Percentiles rank a stretch among this genome's conserved stretches.
phyloP scores from a whole-genome alignment of 1,140 invertebrate genomes.

The Mesaphorura yosii region DNA sequence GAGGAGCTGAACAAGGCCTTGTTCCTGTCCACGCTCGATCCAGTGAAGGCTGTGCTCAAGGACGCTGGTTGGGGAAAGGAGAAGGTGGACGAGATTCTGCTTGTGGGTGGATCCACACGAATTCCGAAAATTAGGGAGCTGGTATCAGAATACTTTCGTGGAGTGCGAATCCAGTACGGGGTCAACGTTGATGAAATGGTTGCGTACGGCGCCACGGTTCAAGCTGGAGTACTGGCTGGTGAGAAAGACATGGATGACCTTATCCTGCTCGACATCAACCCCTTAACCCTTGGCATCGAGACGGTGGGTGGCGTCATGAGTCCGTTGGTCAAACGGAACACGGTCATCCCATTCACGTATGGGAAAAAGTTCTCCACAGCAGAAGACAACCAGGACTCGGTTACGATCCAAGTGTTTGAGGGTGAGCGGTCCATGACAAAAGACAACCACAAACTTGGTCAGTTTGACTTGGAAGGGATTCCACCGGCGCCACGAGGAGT shows the following conservation, averaged over 20 bases:
- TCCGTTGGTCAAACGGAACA: slow-evolving; percentile 93
- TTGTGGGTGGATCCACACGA: slow-evolving; percentile 1
- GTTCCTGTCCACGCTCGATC: slow-evolving; percentile 74
- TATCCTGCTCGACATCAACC: slow-evolving; percentile 94
- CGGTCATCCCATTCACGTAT: slow-evolving; percentile 97
- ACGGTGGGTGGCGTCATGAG: slow-evolving; percentile 99
- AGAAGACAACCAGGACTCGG: slow-evolving; percentile 95
- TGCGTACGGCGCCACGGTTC: slow-evolving; percentile 96
- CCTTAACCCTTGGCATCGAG: slow-evolving; percentile 96
- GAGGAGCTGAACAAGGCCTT: neutral
- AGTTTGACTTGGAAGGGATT: slow-evolving; percentile 96
- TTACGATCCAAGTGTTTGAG: slow-evolving; percentile 95
- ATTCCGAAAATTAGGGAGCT: slow-evolving; percentile 64
- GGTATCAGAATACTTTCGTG: slow-evolving; percentile 97
- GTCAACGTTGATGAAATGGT: slow-evolving; percentile 98
- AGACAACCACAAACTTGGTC: slow-evolving; percentile 92
- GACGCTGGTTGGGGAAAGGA: slow-evolving; percentile 98
- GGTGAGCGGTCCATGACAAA: slow-evolving; percentile 99
- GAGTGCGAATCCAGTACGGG: slow-evolving; percentile 86
- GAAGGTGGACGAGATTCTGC: slow-evolving; percentile 67
- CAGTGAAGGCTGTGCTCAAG: slow-evolving; percentile 92
- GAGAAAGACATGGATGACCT: slow-evolving; percentile 83
- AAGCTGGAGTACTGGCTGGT: slow-evolving; percentile 59
- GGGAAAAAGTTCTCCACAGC: slow-evolving; percentile 98
- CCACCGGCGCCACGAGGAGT: slow-evolving; percentile 63